phyloP scores from a whole-genome alignment of 2,888 invertebrate genomes.

The Tryphoninae sp. region DNA sequence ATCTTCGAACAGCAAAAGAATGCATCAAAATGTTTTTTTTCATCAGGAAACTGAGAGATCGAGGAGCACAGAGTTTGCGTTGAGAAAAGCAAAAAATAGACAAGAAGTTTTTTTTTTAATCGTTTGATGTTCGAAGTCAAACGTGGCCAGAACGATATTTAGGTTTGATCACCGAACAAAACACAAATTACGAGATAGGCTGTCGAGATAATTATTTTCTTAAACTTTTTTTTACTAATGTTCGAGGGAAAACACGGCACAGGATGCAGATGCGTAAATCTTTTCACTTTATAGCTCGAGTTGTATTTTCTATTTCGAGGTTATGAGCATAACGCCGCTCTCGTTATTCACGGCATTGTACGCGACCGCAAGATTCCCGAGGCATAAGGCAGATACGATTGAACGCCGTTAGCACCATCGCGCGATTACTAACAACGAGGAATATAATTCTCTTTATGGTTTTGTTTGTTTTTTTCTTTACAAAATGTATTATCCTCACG shows the following conservation, averaged over 20 bases:
- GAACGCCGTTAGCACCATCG: conserved; percentile 9
- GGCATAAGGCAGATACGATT: conserved; percentile 27
- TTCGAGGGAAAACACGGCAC: not conserved
- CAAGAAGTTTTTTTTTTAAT: not conserved
- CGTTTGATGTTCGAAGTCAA: not conserved
- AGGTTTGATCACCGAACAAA: not conserved
- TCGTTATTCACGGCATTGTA: conserved; percentile 47
- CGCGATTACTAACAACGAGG: not conserved
- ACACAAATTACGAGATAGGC: not conserved
- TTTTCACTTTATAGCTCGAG: not conserved
- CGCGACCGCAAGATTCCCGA: conserved; percentile 31
- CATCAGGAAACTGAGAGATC: not conserved
- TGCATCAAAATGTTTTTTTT: conserved; percentile 16
- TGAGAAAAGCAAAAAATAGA: not conserved
- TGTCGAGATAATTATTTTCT: not conserved
- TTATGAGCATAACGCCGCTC: conserved; percentile 58
- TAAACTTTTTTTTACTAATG: not conserved
- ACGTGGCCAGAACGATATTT: conserved; percentile 33
- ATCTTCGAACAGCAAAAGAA: conserved; percentile 23
- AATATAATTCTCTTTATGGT: not conserved
- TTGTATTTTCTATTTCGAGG: conserved; percentile 36
- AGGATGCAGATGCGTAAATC: not conserved
- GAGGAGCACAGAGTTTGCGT: not conserved
- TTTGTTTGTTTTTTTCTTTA: not conserved
- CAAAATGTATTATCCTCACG: not conserved